Evolutionary conservation across 2,113 vertebrate species (phyloP), one percentile per base, ranked within the genome.

Genomic region (Dipodomys ordii): DNA sequence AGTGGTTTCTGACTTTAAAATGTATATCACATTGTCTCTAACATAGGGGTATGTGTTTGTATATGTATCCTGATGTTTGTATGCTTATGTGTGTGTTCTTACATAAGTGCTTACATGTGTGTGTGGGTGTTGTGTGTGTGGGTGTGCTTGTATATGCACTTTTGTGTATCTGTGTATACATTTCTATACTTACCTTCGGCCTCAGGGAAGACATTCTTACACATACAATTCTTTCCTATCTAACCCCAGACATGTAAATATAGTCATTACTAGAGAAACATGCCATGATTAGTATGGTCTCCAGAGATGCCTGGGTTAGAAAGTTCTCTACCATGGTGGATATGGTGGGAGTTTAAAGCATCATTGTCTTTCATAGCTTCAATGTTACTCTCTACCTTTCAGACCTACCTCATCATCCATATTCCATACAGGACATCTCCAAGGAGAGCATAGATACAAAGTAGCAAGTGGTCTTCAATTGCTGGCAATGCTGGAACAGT

Each of bases 1-100:
- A 71, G 27, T 65, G 67, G 22, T 81, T 77, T 89, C 77, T 82
- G n/a, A 25, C 83, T 90, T 23, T 62, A 71, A 85, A 71, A 62
- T 0, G 0, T 28, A 11, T 9, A 67, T 32, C 49, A 16, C 8
- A 19, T 32, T 72, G 35, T 19, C 69, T 93, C 8, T 68, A 22
- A 73, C 10, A 30, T 86, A 49, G 53, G 53, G 15, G 57, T 76
- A 20, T 25, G 25, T 8, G 19, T 15, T 57, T 60, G 7, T 46
- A 32, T 35, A 46, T 32, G 20, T 18, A 20, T 53, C 11, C 18
- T 30, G 30, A 30, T 68, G 62, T 53, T 7, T 84, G 53, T 39
- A 39, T 87, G n/a, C 39, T 39, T 57, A 30, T 84, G 65, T 71
- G 46, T 32, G 22, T 67, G 44, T 78, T 39, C 39, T 39, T 39